Evolutionary conservation across 1,140 invertebrate species (phyloP).

Genomic region (Pseudomyrmex cubaensis): DNA sequence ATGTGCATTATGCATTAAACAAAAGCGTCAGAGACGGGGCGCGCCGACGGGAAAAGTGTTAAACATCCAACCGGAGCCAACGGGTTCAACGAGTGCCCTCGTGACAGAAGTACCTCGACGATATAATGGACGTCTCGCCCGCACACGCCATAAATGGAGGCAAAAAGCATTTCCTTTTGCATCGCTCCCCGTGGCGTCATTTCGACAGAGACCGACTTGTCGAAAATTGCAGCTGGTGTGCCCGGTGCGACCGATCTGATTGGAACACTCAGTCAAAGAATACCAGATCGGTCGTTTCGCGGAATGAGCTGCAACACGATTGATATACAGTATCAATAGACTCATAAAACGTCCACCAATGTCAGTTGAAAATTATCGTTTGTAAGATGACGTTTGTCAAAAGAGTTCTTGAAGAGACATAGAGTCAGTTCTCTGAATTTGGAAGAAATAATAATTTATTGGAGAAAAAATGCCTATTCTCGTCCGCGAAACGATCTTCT

Average conservation of each 20-base stretch:
- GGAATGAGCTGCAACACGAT: background rate
- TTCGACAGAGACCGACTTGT: conserved; percentile 41
- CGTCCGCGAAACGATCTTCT: conserved; percentile 43
- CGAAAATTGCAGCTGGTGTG: conserved; percentile 38
- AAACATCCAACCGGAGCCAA: conserved; percentile 45
- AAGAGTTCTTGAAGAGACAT: background rate
- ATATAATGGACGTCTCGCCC: conserved; percentile 57
- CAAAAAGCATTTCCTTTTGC: conserved; percentile 51
- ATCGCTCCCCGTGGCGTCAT: conserved; percentile 53
- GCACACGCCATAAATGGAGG: conserved; percentile 36
- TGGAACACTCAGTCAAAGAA: conserved; percentile 17
- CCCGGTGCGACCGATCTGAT: background rate
- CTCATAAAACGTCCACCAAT: background rate
- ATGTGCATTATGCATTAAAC: conserved; percentile 63
- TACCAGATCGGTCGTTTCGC: conserved; percentile 32
- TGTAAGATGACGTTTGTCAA: too few relatives aligned
- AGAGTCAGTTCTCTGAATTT: background rate
- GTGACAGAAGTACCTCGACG: conserved; percentile 59
- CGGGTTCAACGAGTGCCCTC: conserved; percentile 57
- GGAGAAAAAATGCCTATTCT: background rate
- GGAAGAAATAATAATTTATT: background rate
- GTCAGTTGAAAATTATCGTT: background rate
- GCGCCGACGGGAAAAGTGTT: conserved; percentile 56
- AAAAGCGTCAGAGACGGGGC: conserved; percentile 54
- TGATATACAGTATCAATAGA: too few relatives aligned